phyloP scores from a whole-genome alignment of 2,797 vertebrate genomes.

The Aphelocoma californica region DNA sequence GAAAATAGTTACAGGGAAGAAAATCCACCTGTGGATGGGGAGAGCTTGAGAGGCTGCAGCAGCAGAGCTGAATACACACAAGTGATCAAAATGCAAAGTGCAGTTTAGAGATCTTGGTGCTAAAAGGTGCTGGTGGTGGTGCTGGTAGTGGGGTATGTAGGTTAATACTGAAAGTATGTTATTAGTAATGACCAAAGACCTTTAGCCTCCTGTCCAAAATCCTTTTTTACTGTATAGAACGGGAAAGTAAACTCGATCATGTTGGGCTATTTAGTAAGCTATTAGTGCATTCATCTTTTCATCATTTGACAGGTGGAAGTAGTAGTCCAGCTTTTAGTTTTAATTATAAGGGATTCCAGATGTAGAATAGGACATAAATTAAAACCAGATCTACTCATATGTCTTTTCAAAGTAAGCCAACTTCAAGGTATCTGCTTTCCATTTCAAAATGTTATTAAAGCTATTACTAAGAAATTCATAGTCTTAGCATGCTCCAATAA shows the following conservation, averaged over 20 bases:
- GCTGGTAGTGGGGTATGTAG: constrained; percentile 53
- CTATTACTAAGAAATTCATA: constrained; percentile 94
- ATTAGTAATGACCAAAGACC: constrained; percentile 77
- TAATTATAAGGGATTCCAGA: constrained; percentile 99
- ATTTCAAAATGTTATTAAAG: constrained; percentile 99
- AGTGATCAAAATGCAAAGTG: background rate
- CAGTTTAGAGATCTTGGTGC: background rate
- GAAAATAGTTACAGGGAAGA: background rate
- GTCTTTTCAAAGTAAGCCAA: constrained; percentile 95
- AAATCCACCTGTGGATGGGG: background rate
- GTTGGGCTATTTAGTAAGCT: constrained; percentile 88
- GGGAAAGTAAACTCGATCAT: constrained; percentile 76
- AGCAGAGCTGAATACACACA: background rate
- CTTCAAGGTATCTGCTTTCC: constrained; percentile 98
- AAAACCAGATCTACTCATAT: constrained; percentile 97
- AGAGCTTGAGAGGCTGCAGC: background rate
- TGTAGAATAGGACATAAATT: constrained; percentile 95
- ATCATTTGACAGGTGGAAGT: constrained; percentile 99
- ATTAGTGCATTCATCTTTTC: constrained; percentile 99
- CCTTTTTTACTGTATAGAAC: constrained; percentile 74
- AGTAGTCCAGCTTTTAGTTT: constrained; percentile 97
- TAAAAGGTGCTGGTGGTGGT: background rate
- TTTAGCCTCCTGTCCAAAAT: constrained; percentile 78
- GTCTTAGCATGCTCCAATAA: constrained; percentile 92
- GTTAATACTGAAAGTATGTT: constrained; percentile 76